Conservation (phyloP, 2,797 vertebrate species). For the Spondyliosoma cantharus region DNA sequence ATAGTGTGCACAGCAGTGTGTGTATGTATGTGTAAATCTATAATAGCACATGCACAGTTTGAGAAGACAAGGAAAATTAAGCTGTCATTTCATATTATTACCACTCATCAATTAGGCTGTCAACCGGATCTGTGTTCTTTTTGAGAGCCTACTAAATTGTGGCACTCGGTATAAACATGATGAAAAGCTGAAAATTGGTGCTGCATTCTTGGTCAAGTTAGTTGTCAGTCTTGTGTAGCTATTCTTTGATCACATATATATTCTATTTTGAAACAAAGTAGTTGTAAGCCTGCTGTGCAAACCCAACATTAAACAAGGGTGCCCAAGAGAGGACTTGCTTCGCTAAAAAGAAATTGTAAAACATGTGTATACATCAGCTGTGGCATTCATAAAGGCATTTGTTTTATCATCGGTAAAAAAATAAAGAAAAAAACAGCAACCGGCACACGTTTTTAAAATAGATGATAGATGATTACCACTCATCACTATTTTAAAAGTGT, state of each 20-base stretch:
- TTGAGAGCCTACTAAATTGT: not conserved
- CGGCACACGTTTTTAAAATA: not conserved
- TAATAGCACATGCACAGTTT: not conserved
- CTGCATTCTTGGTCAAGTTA: not conserved
- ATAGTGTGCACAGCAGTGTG: not conserved
- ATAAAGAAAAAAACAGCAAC: not conserved
- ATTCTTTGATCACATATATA: not conserved
- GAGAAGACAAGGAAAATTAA: not conserved
- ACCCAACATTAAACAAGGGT: not conserved
- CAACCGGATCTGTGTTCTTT: not conserved
- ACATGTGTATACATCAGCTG: no score
- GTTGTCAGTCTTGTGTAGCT: not conserved
- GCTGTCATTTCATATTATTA: slow-evolving; percentile 21
- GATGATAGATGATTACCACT: not conserved
- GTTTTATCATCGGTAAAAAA: not conserved
- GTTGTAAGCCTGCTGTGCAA: not conserved
- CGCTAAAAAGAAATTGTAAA: not conserved
- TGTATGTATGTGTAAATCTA: not conserved
- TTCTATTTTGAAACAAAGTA: not conserved
- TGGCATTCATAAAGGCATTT: not conserved
- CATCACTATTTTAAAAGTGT: not conserved
- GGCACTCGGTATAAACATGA: not conserved
- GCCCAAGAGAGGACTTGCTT: not conserved
- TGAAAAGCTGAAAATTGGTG: not conserved
- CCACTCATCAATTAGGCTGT: not conserved